A percentile compares a stretch with the other conserved stretches of the same genome.
phyloP scores from a whole-genome alignment of 2,888 invertebrate species.

The Pemphredon lugubris region DNA sequence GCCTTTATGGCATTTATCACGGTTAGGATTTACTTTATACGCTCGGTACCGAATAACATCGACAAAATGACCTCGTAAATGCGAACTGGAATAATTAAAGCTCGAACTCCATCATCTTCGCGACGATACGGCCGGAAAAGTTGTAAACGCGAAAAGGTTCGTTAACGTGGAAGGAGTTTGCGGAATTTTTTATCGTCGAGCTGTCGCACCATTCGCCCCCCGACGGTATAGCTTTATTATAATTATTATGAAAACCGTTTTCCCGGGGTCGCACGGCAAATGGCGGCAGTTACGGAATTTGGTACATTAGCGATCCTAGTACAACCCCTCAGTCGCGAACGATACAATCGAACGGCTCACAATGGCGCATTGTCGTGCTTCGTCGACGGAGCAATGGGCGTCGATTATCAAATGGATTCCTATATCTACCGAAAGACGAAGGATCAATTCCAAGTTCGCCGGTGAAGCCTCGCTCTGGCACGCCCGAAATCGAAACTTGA shows the following conservation, averaged over 20 bases:
- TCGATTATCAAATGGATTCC: conserved; percentile 43
- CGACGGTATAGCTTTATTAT: too few relatives aligned
- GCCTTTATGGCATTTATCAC: background rate
- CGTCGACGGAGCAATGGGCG: conserved; percentile 47
- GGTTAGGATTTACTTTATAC: conserved; percentile 9
- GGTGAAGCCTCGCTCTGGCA: conserved; percentile 17
- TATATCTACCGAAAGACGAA: conserved; percentile 28
- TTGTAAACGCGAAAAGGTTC: too few relatives aligned
- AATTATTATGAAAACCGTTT: background rate
- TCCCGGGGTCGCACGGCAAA: background rate
- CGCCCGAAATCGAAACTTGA: conserved; percentile 36
- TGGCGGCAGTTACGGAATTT: conserved; percentile 18
- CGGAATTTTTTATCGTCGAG: background rate
- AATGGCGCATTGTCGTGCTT: conserved; percentile 24
- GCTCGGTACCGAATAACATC: background rate
- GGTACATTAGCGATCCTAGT: conserved; percentile 23
- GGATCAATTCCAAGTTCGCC: conserved; percentile 31
- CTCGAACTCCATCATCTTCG: background rate
- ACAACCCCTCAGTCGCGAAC: background rate
- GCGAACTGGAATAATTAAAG: background rate
- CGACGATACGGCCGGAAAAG: background rate
- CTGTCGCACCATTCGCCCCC: background rate
- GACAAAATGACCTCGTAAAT: background rate
- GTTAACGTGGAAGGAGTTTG: too few relatives aligned
- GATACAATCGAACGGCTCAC: conserved; percentile 35